A percentile compares a stretch with the other conserved stretches of the same genome.
Conservation (phyloP, 1,140 invertebrate genomes). For the Drosophila prosaltans region DNA sequence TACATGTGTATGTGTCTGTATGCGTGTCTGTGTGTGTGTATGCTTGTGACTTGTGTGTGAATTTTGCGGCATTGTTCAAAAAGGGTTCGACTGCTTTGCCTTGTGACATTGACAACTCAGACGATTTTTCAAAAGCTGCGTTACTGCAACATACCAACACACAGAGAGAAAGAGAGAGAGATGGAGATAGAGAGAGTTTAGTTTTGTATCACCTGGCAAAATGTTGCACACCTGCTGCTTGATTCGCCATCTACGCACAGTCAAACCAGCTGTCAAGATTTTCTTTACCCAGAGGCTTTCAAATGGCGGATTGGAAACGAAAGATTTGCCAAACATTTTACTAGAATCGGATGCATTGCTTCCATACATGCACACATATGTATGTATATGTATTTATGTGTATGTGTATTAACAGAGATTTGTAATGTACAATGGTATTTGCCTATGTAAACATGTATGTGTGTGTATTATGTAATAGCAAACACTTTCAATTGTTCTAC, state of each 20-base stretch:
- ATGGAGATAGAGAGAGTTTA: not conserved
- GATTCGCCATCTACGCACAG: slow-evolving; percentile 8
- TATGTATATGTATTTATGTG: no score
- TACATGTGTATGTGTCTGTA: not conserved
- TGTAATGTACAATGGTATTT: no score
- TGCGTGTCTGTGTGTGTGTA: slow-evolving; percentile 12
- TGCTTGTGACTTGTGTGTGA: not conserved
- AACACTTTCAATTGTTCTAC: not conserved
- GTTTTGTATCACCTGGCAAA: not conserved
- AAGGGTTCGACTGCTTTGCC: slow-evolving; percentile 33
- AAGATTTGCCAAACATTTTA: not conserved
- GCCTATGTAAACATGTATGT: not conserved
- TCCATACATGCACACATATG: no score
- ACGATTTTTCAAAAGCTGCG: slow-evolving; percentile 59
- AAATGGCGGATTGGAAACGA: not conserved
- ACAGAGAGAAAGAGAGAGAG: slow-evolving; percentile 16
- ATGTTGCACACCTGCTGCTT: not conserved
- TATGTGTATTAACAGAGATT: no score
- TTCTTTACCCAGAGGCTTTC: not conserved
- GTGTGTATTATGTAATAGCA: not conserved
- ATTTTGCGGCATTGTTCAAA: slow-evolving; percentile 34
- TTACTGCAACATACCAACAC: slow-evolving; percentile 13
- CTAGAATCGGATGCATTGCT: no score
- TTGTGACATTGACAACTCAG: slow-evolving; percentile 68
- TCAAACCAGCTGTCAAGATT: slow-evolving; percentile 15